These are phyloP conservation scores for Meandrina meandrites DNA, from an alignment of 92 coral and sea anemone genomes.

Conservation along the genomic window DNA sequence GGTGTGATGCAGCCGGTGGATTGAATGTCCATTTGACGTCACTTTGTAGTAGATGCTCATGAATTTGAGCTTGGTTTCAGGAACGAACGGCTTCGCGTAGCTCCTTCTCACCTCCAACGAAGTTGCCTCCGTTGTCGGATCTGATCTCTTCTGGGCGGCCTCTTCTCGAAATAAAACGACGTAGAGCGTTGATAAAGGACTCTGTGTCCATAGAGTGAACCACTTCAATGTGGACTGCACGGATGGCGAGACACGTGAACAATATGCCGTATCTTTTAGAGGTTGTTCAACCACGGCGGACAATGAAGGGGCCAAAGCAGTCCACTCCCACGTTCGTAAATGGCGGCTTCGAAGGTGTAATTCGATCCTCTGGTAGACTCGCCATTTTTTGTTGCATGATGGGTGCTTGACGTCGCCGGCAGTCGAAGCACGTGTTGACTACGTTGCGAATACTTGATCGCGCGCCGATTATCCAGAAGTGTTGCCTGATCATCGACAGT, in stretches of 20 bases:
- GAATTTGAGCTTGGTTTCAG: conserved; percentile 48
- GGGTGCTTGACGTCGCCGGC: no score
- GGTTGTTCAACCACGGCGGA: conserved; percentile 30
- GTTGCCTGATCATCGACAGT: no score
- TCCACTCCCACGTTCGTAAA: no score
- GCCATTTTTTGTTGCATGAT: conserved; percentile 77
- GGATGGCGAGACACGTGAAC: conserved; percentile 56
- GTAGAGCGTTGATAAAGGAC: no score
- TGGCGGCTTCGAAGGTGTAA: conserved; percentile 58
- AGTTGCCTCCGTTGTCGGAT: conserved; percentile 62
- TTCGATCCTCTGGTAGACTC: conserved; percentile 39
- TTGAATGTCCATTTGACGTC: conserved; percentile 64
- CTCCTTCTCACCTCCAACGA: conserved; percentile 62
- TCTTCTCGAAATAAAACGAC: no score
- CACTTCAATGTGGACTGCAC: conserved; percentile 62
- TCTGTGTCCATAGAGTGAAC: no score
- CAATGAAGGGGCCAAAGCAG: conserved; percentile 60
- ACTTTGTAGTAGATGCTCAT: conserved; percentile 47
- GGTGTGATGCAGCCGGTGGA: conserved; percentile 69
- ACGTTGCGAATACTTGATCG: no score
- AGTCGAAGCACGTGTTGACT: no score
- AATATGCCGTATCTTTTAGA: conserved; percentile 56
- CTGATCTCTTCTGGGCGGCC: conserved; percentile 50
- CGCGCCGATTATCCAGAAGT: no score
- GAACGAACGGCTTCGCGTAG: conserved; percentile 22